Conservation (phyloP, 2,888 invertebrate species). For the Ormyrus thymus region DNA sequence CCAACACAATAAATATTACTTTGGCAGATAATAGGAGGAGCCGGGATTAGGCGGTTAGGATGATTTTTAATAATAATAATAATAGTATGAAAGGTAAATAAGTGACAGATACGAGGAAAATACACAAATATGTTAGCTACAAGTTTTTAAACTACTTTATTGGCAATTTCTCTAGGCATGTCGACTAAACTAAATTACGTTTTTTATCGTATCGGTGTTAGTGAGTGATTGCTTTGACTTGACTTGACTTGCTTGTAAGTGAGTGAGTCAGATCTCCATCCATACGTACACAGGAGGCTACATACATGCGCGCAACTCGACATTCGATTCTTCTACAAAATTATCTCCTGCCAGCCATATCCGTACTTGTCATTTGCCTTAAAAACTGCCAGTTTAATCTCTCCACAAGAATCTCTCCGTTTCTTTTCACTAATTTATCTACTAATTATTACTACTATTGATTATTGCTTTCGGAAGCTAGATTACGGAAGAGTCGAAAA, state of each 20-base stretch:
- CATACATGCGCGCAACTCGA: slow-evolving; percentile 58
- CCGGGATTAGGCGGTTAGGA: slow-evolving; percentile 27
- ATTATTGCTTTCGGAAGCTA: slow-evolving; percentile 59
- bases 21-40: slow-evolving; percentile 61
- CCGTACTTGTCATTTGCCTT: slow-evolving; percentile 49
- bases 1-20: slow-evolving; percentile 63
- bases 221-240: slow-evolving; percentile 62
- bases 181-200: slow-evolving; percentile 73
- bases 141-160: slow-evolving; percentile 75
- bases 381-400: slow-evolving; percentile 52
- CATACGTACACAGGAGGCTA: slow-evolving; percentile 56
- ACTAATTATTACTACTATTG: slow-evolving; percentile 59
- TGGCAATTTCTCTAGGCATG: slow-evolving; percentile 75
- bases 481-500: slow-evolving; percentile 59
- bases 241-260: slow-evolving; percentile 62
- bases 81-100: slow-evolving; percentile 59
- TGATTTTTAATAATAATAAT: slow-evolving; percentile 46
- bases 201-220: slow-evolving; percentile 67
- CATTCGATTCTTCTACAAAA: slow-evolving; percentile 56
- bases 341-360: slow-evolving; percentile 55
- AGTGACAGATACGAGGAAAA: slow-evolving; percentile 70
- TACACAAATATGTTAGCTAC: slow-evolving; percentile 75
- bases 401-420: slow-evolving; percentile 9
- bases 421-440: slow-evolving; percentile 54
- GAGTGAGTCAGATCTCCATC: slow-evolving; percentile 59